Evolutionary conservation across 2,888 invertebrate genomes (phyloP).

Genomic region (Norana najaformis): DNA sequence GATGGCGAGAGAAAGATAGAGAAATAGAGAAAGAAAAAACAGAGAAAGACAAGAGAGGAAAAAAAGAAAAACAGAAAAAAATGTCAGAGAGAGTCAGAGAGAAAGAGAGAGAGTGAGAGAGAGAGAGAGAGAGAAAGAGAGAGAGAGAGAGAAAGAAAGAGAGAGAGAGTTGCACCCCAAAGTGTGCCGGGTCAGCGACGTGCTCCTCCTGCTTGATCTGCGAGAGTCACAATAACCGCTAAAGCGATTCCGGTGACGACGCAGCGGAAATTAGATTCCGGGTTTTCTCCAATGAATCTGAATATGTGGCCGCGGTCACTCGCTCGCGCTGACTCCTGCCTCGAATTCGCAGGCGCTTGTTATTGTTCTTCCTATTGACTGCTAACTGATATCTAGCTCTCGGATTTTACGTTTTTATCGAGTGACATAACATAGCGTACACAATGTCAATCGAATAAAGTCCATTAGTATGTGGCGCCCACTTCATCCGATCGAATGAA

Average conservation of each 20-base stretch:
- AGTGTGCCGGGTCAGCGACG: not conserved
- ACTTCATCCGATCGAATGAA: not conserved
- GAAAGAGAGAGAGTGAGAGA: not conserved
- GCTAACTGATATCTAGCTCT: not conserved
- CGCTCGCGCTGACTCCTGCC: not conserved
- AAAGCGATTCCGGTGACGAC: not conserved
- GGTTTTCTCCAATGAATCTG: not conserved
- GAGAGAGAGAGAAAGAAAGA: not conserved
- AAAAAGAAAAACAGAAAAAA: not conserved
- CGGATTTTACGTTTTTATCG: not conserved
- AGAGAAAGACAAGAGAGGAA: not conserved
- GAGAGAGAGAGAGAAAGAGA: not conserved
- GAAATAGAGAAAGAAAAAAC: not conserved
- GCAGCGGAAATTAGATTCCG: constrained; percentile 5
- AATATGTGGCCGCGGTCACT: not conserved
- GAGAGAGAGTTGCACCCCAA: not conserved
- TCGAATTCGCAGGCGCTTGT: not conserved
- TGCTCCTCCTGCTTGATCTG: not conserved
- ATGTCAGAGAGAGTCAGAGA: too few relatives aligned
- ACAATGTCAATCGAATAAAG: constrained; percentile 10
- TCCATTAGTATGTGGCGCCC: not conserved
- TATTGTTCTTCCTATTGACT: not conserved
- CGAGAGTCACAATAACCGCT: not conserved
- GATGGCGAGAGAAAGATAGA: too few relatives aligned
- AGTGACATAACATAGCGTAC: not conserved